phyloP scores from a whole-genome alignment of 2,113 vertebrate genomes.

The Nothocercus nigrocapillus region DNA sequence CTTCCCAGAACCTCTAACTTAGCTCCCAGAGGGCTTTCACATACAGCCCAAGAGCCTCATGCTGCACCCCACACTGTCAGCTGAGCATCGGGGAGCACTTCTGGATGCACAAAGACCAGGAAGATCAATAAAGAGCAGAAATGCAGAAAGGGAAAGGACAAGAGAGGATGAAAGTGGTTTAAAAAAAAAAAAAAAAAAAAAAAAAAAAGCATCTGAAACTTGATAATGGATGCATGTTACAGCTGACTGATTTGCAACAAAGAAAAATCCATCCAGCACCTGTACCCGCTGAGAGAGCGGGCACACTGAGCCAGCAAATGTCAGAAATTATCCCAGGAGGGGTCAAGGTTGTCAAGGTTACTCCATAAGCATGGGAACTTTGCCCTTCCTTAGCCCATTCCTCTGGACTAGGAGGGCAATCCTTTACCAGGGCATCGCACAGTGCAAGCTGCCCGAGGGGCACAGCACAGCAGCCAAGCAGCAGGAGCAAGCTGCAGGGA shows the following conservation, averaged over 20 bases:
- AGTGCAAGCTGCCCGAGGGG: background rate
- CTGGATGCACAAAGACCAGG: background rate
- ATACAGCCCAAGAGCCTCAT: background rate
- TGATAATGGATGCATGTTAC: background rate
- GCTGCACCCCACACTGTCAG: background rate
- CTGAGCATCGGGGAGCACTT: background rate
- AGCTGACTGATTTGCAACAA: background rate
- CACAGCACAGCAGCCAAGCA: background rate
- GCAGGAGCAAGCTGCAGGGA: background rate
- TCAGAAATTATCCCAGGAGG: background rate
- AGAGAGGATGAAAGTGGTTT: background rate
- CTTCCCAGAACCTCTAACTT: background rate
- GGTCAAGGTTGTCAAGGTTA: background rate
- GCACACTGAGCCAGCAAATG: background rate
- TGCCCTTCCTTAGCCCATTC: background rate
- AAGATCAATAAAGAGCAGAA: background rate
- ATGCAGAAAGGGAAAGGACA: background rate
- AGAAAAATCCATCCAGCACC: background rate
- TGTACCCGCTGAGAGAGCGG: background rate
- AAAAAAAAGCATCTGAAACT: background rate
- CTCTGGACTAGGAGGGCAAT: background rate
- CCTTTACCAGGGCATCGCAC: background rate
- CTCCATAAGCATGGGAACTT: background rate
- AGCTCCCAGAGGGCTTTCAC: background rate
- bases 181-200: background rate